Percentiles rank a stretch among this genome's conserved stretches.
These are phyloP conservation scores for Epinephelus lanceolatus DNA, from an alignment of 2,113 vertebrate genomes.

Conservation along the genomic window DNA sequence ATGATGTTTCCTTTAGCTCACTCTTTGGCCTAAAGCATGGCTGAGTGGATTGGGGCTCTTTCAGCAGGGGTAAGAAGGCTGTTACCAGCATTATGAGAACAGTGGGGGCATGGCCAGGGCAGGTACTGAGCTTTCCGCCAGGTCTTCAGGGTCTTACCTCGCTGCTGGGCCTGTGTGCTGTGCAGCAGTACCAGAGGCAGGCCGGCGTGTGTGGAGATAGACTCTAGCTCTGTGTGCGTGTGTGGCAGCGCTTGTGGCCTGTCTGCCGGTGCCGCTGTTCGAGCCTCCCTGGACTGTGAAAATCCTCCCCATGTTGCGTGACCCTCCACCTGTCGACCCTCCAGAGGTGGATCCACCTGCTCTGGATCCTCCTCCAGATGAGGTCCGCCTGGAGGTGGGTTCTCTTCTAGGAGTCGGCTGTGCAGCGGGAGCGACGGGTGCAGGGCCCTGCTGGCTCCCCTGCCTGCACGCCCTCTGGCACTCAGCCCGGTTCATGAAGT, in stretches of 20 bases:
- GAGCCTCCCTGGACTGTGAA: slow-evolving; percentile 63
- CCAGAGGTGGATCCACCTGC: slow-evolving; percentile 23
- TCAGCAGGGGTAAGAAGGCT: slow-evolving; percentile 24
- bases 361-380: slow-evolving; percentile 9
- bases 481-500: slow-evolving; percentile 88
- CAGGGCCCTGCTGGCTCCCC: not conserved
- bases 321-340: slow-evolving; percentile 16
- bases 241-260: slow-evolving; percentile 66
- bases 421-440: not conserved
- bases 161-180: slow-evolving; percentile 74
- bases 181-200: slow-evolving; percentile 43
- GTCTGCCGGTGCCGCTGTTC: not conserved
- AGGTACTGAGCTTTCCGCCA: not conserved
- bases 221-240: slow-evolving; percentile 70
- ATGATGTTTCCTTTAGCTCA: slow-evolving; percentile 1
- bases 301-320: slow-evolving; percentile 65
- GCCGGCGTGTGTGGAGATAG: slow-evolving; percentile 51
- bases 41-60: slow-evolving; percentile 19
- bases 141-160: slow-evolving; percentile 81
- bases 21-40: slow-evolving; percentile 15
- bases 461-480: slow-evolving; percentile 87
- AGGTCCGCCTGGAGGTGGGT: not conserved
- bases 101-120: not conserved
- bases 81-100: slow-evolving; percentile 13
- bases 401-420: not conserved